Evolutionary conservation across 2,113 vertebrate species (phyloP).

Genomic region (Corythornis vintsioides): DNA sequence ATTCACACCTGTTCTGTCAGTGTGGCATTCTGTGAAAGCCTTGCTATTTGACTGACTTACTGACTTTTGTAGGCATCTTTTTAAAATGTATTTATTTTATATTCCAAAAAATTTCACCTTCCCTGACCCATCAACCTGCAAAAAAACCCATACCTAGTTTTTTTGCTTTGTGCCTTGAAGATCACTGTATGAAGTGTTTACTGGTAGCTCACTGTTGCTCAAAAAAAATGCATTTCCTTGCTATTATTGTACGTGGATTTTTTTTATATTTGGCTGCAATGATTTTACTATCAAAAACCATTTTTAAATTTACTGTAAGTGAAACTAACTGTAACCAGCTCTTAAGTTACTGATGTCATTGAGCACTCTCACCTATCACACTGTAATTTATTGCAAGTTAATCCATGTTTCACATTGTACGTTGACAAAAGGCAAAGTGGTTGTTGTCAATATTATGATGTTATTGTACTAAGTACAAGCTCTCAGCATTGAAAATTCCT

Average conservation of each 20-base stretch:
- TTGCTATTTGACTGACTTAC: constrained; percentile 75
- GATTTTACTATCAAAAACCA: constrained; percentile 52
- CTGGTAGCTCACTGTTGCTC: constrained; percentile 62
- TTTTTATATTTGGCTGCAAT: constrained; percentile 36
- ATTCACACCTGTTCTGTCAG: constrained; percentile 70
- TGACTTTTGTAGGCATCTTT: constrained; percentile 80
- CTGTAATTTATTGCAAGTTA: constrained; percentile 67
- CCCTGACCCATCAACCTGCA: constrained; percentile 62
- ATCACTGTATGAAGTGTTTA: constrained; percentile 58
- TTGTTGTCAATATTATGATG: constrained; percentile 41
- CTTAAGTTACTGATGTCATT: constrained; percentile 31
- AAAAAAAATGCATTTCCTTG: constrained; percentile 56
- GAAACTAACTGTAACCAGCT: constrained; percentile 53
- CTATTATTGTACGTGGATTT: neutral
- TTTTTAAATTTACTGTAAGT: constrained; percentile 37
- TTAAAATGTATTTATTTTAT: constrained; percentile 87
- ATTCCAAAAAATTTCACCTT: constrained; percentile 60
- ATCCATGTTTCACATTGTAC: constrained; percentile 54
- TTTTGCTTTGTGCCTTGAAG: constrained; percentile 74
- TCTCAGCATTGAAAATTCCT: constrained; percentile 16
- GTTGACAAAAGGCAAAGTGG: constrained; percentile 64
- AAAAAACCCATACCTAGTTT: constrained; percentile 59
- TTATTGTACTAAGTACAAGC: constrained; percentile 60
- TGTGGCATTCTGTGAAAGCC: constrained; percentile 79
- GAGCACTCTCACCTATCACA: neutral